Base-by-base conservation (phyloP, 2,797 vertebrate species). In the Hydrophis major region DNA sequence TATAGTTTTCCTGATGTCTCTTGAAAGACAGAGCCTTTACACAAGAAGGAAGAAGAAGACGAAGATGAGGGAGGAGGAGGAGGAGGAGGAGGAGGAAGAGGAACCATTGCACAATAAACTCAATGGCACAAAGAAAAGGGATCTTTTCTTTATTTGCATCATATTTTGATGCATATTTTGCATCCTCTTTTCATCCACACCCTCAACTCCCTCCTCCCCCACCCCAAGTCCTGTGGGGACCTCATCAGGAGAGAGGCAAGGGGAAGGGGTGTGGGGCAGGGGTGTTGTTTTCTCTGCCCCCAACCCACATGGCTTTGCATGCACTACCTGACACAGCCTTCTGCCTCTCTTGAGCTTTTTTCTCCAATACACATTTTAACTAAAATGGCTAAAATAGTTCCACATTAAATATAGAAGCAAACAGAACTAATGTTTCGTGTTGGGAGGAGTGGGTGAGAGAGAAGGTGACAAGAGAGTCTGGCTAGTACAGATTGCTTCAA, bases 401-500 rank as follows among this genome's bases (percentile, higher is more conserved):
- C 89, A 94, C 93, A 93, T 94, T 92, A 96, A 94, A 94, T 96
- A 93, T 20, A 96, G 93, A 4, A 74, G 89, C 88, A 78, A 92
- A 86, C 95, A 91, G 57, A 92, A 95, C 95, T 93, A 92, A 94
- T 95, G 86, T 90, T 96, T 95, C 57, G 3, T 74, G 16, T 93
- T 37, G 61, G 87, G 66, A 50, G 90, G 88, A 93, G 93, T 95
- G 94, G 94, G 97, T 90, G 95, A 95, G 95, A 96, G 95, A 42
- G 95, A 93, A 94, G 93, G 96, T 83, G 95, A 94, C 95, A 96
- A 90, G 90, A 94, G 96, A 97, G 91, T 96, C 96, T 97, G 95
- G 96, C 95, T 97, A 91, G 69, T 96, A 94, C 96, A 96, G 96
- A 95, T 96, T 97, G 96, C 95, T 95, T 92, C 94, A 95, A 95